These are phyloP conservation scores for Arbacia lixula DNA, from an alignment of 53 echinoderm and acorn worm species.

Conservation along the genomic window DNA sequence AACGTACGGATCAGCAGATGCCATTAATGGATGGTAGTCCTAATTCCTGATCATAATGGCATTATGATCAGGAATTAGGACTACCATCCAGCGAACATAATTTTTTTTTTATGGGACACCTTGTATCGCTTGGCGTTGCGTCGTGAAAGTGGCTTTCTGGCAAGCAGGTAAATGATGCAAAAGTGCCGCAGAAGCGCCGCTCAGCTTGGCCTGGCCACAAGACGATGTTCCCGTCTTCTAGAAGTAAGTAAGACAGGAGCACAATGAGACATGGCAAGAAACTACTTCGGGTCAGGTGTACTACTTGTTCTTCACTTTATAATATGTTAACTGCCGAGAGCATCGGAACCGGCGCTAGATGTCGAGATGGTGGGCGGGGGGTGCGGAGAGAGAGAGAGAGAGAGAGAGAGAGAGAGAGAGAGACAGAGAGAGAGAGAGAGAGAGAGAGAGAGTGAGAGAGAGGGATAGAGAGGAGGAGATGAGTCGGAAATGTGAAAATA, in stretches of 20 bases:
- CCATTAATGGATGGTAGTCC: no score
- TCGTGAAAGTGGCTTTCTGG: slow-evolving; percentile 47
- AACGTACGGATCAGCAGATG: no score
- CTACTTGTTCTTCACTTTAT: no score
- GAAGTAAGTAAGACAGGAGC: no score
- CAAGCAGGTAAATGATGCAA: slow-evolving; percentile 49
- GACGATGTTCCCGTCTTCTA: no score
- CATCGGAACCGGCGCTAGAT: background rate
- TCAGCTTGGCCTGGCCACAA: no score
- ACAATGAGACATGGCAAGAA: no score
- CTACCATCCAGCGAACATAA: no score
- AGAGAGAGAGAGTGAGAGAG: background rate
- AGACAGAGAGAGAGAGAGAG: background rate
- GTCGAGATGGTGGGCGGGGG: no score
- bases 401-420: background rate
- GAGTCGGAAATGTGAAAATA: background rate
- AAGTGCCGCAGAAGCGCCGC: slow-evolving; percentile 44
- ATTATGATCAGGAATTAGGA: no score
- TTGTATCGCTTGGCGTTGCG: slow-evolving; percentile 21
- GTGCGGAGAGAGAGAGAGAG: background rate
- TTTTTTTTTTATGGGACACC: slow-evolving; percentile 11
- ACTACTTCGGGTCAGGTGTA: slow-evolving; percentile 42
- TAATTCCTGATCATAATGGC: no score
- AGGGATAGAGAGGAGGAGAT: background rate
- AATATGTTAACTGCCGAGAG: background rate